Percentiles rank a stretch among this genome's conserved stretches.
phyloP scores from a whole-genome alignment of 2,888 invertebrate species.

The Parapristionchus giblindavisi region DNA sequence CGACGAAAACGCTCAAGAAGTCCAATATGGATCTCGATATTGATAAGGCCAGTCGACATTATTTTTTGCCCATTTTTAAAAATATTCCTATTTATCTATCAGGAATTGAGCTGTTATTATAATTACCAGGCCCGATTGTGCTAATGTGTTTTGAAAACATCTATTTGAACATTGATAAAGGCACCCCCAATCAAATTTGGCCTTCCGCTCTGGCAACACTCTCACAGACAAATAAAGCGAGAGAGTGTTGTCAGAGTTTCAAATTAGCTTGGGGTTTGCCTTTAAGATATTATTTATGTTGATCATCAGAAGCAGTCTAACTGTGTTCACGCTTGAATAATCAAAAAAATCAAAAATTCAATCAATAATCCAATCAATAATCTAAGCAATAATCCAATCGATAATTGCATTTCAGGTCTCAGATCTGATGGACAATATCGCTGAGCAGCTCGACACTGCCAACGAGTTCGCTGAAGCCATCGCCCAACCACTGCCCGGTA shows the following conservation, averaged over 20 bases:
- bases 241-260: background rate
- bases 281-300: background rate
- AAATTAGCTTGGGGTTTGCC: no score
- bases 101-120: no score
- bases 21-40: slow-evolving; percentile 53
- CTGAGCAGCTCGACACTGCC: slow-evolving; percentile 50
- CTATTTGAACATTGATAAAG: no score
- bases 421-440: slow-evolving; percentile 58
- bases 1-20: slow-evolving; percentile 52
- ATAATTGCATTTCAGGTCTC: slow-evolving; percentile 44
- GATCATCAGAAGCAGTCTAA: background rate
- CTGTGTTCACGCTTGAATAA: background rate
- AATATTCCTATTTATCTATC: no score
- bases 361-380: background rate
- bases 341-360: background rate
- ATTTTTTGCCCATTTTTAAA: no score
- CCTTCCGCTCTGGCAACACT: no score
- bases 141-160: no score
- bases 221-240: background rate
- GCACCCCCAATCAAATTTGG: no score
- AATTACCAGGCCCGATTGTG: no score
- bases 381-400: background rate
- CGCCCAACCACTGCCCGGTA: slow-evolving; percentile 45
- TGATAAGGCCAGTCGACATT: slow-evolving; percentile 44
- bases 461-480: slow-evolving; percentile 53